Percentiles rank a stretch among this genome's conserved stretches.
These are phyloP conservation scores for Silurus meridionalis DNA, from an alignment of 2,113 vertebrate genomes.

Conservation along the genomic window DNA sequence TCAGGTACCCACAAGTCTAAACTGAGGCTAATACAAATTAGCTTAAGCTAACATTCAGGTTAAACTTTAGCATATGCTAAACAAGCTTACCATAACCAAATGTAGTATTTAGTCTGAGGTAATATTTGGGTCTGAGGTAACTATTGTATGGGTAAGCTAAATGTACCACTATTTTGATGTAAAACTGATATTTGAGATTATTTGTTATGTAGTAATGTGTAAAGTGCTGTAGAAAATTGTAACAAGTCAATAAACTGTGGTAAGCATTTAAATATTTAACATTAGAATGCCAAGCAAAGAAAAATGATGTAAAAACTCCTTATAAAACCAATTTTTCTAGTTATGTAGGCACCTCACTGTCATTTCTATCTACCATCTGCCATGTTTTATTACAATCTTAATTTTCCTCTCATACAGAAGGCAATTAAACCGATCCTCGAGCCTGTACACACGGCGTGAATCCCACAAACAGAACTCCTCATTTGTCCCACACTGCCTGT, in stretches of 20 bases:
- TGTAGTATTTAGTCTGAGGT: too few species aligned
- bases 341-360: not conserved
- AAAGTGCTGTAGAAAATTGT: not conserved
- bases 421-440: not conserved
- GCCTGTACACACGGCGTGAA: not conserved
- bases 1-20: not conserved
- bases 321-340: not conserved
- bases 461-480: conserved; percentile 12
- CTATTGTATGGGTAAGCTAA: too few species aligned
- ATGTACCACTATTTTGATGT: too few species aligned
- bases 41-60: not conserved
- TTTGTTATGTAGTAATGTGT: too few species aligned
- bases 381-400: not conserved
- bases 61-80: not conserved
- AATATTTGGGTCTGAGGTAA: too few species aligned
- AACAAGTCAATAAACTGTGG: not conserved
- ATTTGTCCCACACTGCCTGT: conserved; percentile 33
- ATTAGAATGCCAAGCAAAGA: not conserved
- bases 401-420: not conserved
- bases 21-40: not conserved
- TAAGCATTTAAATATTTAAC: not conserved
- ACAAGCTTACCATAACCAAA: too few species aligned
- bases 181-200: too few species aligned
- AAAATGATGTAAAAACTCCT: not conserved
- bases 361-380: not conserved